Evolutionary conservation across 2,888 invertebrate species (phyloP), one percentile per base, ranked within the genome.

Genomic region (Portevinia maculata): DNA sequence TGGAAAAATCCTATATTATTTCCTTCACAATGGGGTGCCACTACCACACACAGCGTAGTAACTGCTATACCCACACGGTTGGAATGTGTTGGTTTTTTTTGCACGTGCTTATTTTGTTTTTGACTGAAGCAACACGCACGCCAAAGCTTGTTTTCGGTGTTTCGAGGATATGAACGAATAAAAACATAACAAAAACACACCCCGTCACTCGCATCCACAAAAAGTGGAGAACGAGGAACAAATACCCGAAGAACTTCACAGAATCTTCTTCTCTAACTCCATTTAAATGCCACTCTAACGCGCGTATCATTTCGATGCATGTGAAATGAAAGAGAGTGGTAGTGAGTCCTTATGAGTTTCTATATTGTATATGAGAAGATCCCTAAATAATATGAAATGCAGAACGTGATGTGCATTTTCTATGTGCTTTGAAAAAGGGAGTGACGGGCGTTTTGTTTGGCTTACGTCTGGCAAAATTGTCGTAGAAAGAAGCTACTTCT

Each of bases 1-100:
- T 75, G 70, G 81, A 81, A 81, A 81, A 75, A 75, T 81, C 70
- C 70, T 70, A 70, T 75, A 75, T 65, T 75, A 81, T 75, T 78
- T 53, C 34, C 50, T 52, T 65, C 79, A 62, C 79, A 79, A 70
- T 52, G 44, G 75, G 75, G 81, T 81, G 81, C 81, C n/a, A 81
- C 32, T 57, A 48, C 53, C 21, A 55, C 17, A 48, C 24, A 48
- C 34, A 46, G n/a, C n/a, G n/a, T n/a, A 64, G 60, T 8, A 19
- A 8, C 17, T 65, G 28, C 19, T 52, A 50, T 32, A 37, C 30
- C 17, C 52, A 55, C 37, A 46, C 21, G 28, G 3, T 48, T 11
- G 15, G 28, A 13, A 19, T 4, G 24, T 24, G 13, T 15, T 53
- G 19, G 9, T 39, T 64, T 65, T 62, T 30, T 11, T 59, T 53